Evolutionary conservation across 1,140 invertebrate species (phyloP), one percentile per base, ranked within the genome.

Genomic region (Drosophila kikkawai): DNA sequence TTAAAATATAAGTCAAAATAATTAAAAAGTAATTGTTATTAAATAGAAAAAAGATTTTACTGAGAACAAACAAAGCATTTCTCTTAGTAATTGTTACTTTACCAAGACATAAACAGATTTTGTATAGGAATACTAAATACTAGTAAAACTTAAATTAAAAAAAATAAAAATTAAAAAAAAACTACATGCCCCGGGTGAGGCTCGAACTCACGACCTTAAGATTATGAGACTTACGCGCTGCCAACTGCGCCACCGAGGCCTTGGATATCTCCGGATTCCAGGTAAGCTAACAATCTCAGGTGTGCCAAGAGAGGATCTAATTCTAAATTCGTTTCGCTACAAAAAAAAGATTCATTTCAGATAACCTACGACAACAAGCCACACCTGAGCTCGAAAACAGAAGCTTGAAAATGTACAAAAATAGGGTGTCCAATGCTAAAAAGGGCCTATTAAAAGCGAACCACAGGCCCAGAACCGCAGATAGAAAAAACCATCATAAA

Each of bases 201-300:
- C 96, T 97, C 96, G 96, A 97, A 97, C 96, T 97, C 96, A 97
- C 96, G 97, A 97, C 97, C 97, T 97, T 97, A 96, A 97, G 96
- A 97, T 97, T 97, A 97, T 97, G 97, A 97, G 97, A 97, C 97
- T 97, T 96, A 97, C 97, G 97, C 96, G 96, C 96, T 97, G 95
- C 97, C 96, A 96, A 96, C 96, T 97, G 96, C 96, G 96, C 96
- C 95, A 97, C 96, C 96, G 96, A 97, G 95, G 96, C 96, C 67
- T 51, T 70, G 48, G 0, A 15, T 0, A 29, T 2, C 1, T 0
- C 0, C 0, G 1, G 3, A 39, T 55, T 22, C 12, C 6, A 12
- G 17, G n/a, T 15, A 29, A 55, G 22, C 5, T 4, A 63, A 55
- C 15, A 9, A 45, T 22, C 11, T 13, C 4, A 15, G n/a, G 7